Conservation (phyloP, 2,797 vertebrate species). For the Antennarius maculatus region DNA sequence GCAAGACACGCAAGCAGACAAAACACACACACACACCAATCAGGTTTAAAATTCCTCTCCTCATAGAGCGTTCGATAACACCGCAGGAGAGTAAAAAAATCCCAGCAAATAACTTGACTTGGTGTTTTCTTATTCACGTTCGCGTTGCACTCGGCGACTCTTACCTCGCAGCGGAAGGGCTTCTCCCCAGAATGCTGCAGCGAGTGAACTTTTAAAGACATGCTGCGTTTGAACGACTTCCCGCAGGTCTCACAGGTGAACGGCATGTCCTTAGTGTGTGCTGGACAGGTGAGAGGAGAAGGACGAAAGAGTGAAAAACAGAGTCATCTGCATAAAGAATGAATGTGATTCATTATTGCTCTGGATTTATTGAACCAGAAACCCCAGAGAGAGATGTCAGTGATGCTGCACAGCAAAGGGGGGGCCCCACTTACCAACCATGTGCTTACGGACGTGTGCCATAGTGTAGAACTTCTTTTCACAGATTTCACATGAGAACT, state of each 20-base stretch:
- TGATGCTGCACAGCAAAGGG: background rate
- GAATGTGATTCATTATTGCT: background rate
- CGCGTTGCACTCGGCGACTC: conserved; percentile 7
- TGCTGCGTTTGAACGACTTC: conserved; percentile 97
- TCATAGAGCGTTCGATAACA: background rate
- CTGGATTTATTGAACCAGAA: background rate
- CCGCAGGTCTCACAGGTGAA: conserved; percentile 99
- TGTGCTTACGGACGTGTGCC: conserved; percentile 98
- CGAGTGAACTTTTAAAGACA: conserved; percentile 98
- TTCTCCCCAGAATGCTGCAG: conserved; percentile 98
- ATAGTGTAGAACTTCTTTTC: conserved; percentile 99
- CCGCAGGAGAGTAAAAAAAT: background rate
- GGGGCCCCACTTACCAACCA: conserved; percentile 90
- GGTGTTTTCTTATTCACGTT: too few relatives aligned
- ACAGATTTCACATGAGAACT: conserved; percentile 98
- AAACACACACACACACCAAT: background rate
- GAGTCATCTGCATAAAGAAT: background rate
- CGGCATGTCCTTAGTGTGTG: conserved; percentile 99
- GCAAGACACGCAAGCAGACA: background rate
- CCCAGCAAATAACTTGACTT: background rate
- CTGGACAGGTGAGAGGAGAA: conserved; percentile 63
- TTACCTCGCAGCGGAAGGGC: conserved; percentile 97
- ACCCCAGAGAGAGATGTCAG: background rate
- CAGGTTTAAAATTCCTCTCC: background rate
- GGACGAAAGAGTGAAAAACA: conserved; percentile 2